Evolutionary conservation across 2,113 vertebrate genomes (phyloP).

Genomic region (Tor tambroides): DNA sequence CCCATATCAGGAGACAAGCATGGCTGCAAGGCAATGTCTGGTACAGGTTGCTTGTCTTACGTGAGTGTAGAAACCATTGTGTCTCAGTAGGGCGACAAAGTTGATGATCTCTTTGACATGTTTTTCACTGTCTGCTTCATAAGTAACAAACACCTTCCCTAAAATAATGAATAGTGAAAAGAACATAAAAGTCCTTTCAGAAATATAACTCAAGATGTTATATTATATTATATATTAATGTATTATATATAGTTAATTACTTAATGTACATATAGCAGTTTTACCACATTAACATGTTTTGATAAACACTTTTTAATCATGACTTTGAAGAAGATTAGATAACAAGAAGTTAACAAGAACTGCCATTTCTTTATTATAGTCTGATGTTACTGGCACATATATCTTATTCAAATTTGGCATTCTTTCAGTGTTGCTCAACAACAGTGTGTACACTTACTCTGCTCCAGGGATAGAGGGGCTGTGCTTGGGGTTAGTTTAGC

Average conservation of each 20-base stretch:
- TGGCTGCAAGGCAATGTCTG: neutral
- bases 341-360: neutral
- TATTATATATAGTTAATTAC: too few relatives aligned
- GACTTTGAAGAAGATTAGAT: neutral
- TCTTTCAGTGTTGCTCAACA: neutral
- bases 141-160: slow-evolving; percentile 81
- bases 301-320: neutral
- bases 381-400: neutral
- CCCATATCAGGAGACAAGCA: neutral
- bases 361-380: too few relatives aligned
- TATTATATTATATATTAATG: too few relatives aligned
- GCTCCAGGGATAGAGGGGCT: slow-evolving; percentile 73
- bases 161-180: neutral
- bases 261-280: neutral
- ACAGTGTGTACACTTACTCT: slow-evolving; percentile 69
- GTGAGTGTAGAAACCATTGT: slow-evolving; percentile 81
- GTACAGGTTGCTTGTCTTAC: slow-evolving; percentile 60
- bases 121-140: slow-evolving; percentile 77
- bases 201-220: neutral
- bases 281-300: neutral
- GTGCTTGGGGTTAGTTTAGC: slow-evolving; percentile 59
- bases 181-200: neutral
- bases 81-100: slow-evolving; percentile 78
- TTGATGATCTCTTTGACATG: slow-evolving; percentile 82
- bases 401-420: neutral